Evolutionary conservation across 2,888 invertebrate species (phyloP).

Genomic region (Metacarcinus magister): DNA sequence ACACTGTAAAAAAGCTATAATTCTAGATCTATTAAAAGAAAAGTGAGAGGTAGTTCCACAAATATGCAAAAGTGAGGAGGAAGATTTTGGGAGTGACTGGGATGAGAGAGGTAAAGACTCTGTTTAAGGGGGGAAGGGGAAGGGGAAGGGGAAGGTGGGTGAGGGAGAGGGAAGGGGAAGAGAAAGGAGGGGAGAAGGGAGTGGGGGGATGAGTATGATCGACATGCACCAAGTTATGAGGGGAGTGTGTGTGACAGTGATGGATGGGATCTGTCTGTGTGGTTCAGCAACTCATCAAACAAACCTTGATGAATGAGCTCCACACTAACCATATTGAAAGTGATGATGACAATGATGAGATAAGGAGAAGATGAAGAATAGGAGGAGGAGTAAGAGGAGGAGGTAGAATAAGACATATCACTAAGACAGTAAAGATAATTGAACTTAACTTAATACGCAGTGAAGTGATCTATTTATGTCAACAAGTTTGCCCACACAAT

Average conservation of each 20-base stretch:
- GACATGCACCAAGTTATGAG: neutral
- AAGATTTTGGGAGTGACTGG: neutral
- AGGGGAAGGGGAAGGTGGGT: neutral
- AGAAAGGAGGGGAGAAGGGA: neutral
- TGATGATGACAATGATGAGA: conserved; percentile 16
- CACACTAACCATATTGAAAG: neutral
- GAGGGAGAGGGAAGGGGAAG: neutral
- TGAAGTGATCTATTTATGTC: no score
- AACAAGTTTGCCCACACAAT: no score
- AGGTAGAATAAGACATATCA: neutral
- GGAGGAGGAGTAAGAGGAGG: neutral
- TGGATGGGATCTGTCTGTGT: conserved; percentile 5
- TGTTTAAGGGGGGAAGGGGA: neutral
- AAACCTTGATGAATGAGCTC: neutral
- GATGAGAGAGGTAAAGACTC: no score
- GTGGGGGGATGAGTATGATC: neutral
- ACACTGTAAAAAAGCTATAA: neutral
- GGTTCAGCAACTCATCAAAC: conserved; percentile 11
- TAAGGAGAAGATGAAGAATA: neutral
- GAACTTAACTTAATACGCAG: no score
- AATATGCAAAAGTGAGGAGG: neutral
- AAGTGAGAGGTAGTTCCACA: no score
- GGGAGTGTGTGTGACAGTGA: neutral
- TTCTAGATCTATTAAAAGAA: no score
- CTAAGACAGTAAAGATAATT: no score